Conservation (phyloP, 2,888 invertebrate species). For the Limnephilus lunatus region DNA sequence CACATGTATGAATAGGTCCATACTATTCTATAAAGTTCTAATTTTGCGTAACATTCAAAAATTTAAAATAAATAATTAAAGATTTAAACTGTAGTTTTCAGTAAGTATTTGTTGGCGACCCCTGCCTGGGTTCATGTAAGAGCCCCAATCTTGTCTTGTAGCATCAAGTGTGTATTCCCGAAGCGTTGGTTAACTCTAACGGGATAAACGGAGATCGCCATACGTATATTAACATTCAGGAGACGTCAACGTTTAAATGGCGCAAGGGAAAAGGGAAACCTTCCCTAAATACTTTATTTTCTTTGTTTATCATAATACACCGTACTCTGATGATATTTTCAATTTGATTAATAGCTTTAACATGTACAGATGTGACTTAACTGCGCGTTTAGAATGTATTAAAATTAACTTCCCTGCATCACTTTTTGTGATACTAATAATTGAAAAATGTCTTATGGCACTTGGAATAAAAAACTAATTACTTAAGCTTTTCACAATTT, state of each 20-base stretch:
- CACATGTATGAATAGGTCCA: neutral
- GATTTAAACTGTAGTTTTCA: neutral
- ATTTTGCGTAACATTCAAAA: neutral
- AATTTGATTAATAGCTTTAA: neutral
- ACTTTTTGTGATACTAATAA: neutral
- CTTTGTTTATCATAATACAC: conserved; percentile 16
- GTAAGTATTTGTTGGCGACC: neutral
- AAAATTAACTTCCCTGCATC: too few relatives aligned
- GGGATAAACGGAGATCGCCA: conserved; percentile 37
- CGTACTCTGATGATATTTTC: neutral
- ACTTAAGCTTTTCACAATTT: too few relatives aligned
- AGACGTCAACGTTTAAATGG: conserved; percentile 42
- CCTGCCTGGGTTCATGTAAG: conserved; percentile 26
- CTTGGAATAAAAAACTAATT: too few relatives aligned
- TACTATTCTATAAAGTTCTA: too few relatives aligned
- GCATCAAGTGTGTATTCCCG: conserved; percentile 46
- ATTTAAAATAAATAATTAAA: neutral
- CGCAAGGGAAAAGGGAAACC: conserved; percentile 26
- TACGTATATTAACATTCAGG: conserved; percentile 40
- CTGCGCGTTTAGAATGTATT: neutral
- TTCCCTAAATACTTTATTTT: conserved; percentile 20
- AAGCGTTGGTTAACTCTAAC: conserved; percentile 42
- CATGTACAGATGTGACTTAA: neutral
- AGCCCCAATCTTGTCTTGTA: conserved; percentile 37
- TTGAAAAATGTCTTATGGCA: too few relatives aligned